phyloP scores from a whole-genome alignment of 2,113 vertebrate genomes.

The Podarcis raffonei region DNA sequence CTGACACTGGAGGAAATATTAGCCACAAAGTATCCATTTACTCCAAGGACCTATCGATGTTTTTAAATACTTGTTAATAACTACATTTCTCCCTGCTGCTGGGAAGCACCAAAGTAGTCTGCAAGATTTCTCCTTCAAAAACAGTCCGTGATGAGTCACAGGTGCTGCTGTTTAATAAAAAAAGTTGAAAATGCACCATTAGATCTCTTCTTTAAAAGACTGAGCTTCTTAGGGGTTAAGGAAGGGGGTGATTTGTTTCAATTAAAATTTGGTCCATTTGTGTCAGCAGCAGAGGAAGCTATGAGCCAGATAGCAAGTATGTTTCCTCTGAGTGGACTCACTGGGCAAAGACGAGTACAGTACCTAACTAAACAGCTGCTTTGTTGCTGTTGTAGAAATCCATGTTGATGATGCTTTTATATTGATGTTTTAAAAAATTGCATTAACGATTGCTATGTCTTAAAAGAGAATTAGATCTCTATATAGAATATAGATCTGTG shows the following conservation, averaged over 20 bases:
- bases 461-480: background rate
- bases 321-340: background rate
- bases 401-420: background rate
- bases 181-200: slow-evolving; percentile 20
- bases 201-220: slow-evolving; percentile 11
- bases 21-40: slow-evolving; percentile 16
- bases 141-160: background rate
- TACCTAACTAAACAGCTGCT: background rate
- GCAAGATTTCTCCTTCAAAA: slow-evolving; percentile 3
- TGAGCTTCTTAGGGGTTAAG: slow-evolving; percentile 1
- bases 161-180: background rate
- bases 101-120: background rate
- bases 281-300: background rate
- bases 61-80: slow-evolving; percentile 23
- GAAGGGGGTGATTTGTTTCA: slow-evolving; percentile 4
- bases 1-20: slow-evolving; percentile 6
- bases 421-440: background rate
- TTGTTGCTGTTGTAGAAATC: background rate
- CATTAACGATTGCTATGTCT: background rate
- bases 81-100: background rate
- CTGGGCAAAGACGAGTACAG: background rate
- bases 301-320: background rate
- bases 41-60: slow-evolving; percentile 21
- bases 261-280: background rate
- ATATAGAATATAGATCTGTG: too few species aligned